Conservation (phyloP, 2,113 vertebrate genomes). For the Leptodactylus fuscus region DNA sequence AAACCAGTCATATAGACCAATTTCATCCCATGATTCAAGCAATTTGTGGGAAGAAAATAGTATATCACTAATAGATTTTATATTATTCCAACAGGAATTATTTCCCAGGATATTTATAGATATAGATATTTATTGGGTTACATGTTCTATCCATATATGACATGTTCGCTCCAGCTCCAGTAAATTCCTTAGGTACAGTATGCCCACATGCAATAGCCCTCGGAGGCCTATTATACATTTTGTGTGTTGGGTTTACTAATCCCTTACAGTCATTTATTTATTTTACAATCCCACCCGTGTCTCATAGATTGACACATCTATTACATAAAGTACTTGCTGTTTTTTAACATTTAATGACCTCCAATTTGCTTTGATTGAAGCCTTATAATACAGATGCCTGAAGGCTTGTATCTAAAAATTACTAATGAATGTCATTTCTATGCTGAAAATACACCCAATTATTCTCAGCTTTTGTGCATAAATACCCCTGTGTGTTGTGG, state of each 20-base stretch:
- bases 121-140: no score
- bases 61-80: no score
- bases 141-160: not conserved
- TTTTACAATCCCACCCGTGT: not conserved
- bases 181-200: not conserved
- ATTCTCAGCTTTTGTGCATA: conserved; percentile 10
- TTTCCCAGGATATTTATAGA: no score
- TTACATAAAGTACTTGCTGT: conserved; percentile 19
- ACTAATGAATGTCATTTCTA: conserved; percentile 18
- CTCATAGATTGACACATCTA: not conserved
- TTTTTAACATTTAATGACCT: conserved; percentile 12
- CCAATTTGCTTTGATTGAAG: conserved; percentile 22
- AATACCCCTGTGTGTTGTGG: conserved; percentile 16
- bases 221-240: not conserved
- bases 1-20: no score
- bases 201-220: not conserved
- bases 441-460: conserved; percentile 14
- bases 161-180: not conserved
- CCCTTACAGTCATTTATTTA: not conserved
- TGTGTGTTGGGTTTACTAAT: not conserved
- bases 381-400: conserved; percentile 8
- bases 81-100: no score
- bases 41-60: no score
- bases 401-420: not conserved
- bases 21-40: no score